Base-by-base conservation (phyloP, 2,113 vertebrate species). In the Oryzias celebensis region DNA sequence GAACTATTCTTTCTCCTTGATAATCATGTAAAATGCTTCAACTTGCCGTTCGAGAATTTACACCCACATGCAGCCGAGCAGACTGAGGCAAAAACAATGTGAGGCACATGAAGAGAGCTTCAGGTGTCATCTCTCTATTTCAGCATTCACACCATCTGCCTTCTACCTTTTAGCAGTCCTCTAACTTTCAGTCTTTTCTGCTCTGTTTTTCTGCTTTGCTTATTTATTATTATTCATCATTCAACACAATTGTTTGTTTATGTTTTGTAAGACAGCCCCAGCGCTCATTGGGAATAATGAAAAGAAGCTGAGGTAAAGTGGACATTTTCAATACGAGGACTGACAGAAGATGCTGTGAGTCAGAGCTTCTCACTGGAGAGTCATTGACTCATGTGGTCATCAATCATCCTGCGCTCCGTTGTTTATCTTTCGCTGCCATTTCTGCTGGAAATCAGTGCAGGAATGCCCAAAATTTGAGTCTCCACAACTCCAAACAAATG, bases 151-250 rank as follows among this genome's bases (percentile, higher is more conserved):
- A 18, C 17, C 18, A 13, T 53, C 14, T 58, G 58, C 48, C 23
- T 57, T 57, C 58, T 41, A 67, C 54, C 64, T 61, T 20, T 45
- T 26, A 44, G 50, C 36, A 18, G 18, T 44, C 50, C 24, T 52
- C 26, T 31, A n/a, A 43, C 20, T 36, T 58, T 54, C 17, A 46
- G 23, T 17, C 28, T 50, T 56, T 28, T 16, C 46, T 26, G 12
- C 61, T 17, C 26, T 23, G 56, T n/a, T 54, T 62, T 48, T 2
- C 52, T 44, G 41, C 4, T 17, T 55, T 20, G n/a, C 70, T 71
- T 68, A 65, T 71, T 65, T 62, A 78, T 72, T n/a, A 22, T n/a
- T 2, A 67, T 72, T 56, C 6, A 64, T 69, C 52, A 61, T 66
- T 72, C 36, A 71, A 62, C n/a, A 50, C 42, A 52, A 26, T 42